Base-by-base conservation (phyloP, 2,113 vertebrate genomes). In the Monopterus albus region DNA sequence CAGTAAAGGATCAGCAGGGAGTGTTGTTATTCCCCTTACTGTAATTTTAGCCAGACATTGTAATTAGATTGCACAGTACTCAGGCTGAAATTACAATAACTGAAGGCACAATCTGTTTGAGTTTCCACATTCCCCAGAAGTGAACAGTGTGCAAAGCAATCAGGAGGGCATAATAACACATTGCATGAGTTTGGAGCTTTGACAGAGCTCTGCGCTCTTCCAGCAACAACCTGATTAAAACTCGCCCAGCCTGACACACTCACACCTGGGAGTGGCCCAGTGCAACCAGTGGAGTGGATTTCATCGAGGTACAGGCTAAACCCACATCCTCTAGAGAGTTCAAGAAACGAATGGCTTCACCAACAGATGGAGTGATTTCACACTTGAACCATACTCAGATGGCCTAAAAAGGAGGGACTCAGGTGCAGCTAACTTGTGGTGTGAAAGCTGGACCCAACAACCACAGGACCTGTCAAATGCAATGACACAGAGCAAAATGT, bases 1-100 rank as follows among this genome's bases (percentile, higher is more conserved):
- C 21, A 17, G 31, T 39, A 46, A n/a, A 26, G 20, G 6, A 23
- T 43, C n/a, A 5, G 43, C 29, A 15, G 5, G 18, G 38, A 47
- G 9, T 35, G 36, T 52, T 59, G 56, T 11, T 55, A 26, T 51
- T 69, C 35, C 21, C 31, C 8, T 36, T 20, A 10, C 25, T 66
- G 43, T 35, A 58, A 69, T 72, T 35, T 23, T 39, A 80, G 42
- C 49, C 49, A 31, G 21, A 45, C 65, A 23, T 65, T 5, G 6
- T 69, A 4, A 82, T 75, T 74, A 58, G 18, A 79, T 59, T 42
- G 49, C 52, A n/a, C 8, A 40, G 59, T 52, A 72, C 66, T 75
- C 55, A 52, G 29, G 35, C 29, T 59, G 6, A 57, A 72, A 71
- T 45, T 45, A 47, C 31, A 57, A 61, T 20, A 56, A 40, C 31